phyloP scores from a whole-genome alignment of 2,113 vertebrate genomes.

The Bettongia penicillata region DNA sequence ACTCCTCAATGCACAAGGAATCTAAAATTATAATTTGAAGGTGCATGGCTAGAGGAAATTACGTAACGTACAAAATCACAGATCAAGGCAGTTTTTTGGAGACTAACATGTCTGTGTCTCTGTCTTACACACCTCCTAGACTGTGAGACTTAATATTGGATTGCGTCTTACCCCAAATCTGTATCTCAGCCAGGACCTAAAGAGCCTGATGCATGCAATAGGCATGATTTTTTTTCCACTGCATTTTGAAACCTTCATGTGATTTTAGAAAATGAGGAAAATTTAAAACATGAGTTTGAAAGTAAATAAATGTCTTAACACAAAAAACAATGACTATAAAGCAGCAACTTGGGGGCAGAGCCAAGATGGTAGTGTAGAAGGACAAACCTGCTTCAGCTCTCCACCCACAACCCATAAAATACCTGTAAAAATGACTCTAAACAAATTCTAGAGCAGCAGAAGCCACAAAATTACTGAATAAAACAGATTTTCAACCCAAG shows the following conservation, averaged over 20 bases:
- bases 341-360: not conserved
- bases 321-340: not conserved
- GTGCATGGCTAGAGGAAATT: not conserved
- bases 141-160: not conserved
- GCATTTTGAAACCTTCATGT: not conserved
- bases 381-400: no score
- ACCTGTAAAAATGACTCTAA: no score
- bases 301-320: constrained; percentile 5
- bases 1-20: not conserved
- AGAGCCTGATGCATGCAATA: not conserved
- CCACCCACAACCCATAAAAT: no score
- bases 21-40: not conserved
- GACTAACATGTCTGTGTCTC: not conserved
- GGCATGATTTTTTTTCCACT: not conserved
- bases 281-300: not conserved
- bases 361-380: no score
- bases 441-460: no score
- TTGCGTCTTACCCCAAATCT: not conserved
- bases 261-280: not conserved
- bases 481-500: no score
- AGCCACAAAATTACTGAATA: no score
- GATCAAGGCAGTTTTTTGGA: not conserved
- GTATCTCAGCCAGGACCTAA: not conserved
- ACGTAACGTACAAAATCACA: not conserved
- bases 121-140: not conserved